Percentiles rank a stretch among this genome's conserved stretches.
Evolutionary conservation across 1,140 invertebrate species (phyloP).

Genomic region (Idris sp.): DNA sequence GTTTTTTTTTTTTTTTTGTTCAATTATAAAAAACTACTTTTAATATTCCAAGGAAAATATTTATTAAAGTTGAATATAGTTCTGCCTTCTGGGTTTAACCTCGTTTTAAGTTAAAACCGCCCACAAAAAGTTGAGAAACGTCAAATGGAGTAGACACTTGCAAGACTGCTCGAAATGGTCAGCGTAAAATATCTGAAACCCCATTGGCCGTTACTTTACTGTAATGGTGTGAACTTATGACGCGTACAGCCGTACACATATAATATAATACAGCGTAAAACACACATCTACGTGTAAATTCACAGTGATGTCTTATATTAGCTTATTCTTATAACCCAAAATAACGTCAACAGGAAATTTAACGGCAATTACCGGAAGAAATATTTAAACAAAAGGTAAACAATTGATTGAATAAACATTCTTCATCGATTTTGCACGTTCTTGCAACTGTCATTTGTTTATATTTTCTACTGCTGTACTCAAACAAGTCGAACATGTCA

Average conservation of each 20-base stretch:
- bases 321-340: slow-evolving; percentile 7
- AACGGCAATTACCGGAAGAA: not conserved
- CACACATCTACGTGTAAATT: slow-evolving; percentile 22
- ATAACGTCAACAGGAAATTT: slow-evolving; percentile 8
- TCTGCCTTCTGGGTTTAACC: too few relatives aligned
- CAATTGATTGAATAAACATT: too few relatives aligned
- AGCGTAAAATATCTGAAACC: slow-evolving; percentile 43
- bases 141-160: slow-evolving; percentile 30
- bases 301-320: not conserved
- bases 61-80: too few relatives aligned
- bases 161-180: slow-evolving; percentile 54
- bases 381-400: slow-evolving; percentile 47
- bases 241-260: slow-evolving; percentile 11
- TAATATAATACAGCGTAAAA: too few relatives aligned
- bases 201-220: slow-evolving; percentile 43
- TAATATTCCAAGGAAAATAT: too few relatives aligned
- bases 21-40: too few relatives aligned
- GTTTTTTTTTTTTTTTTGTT: too few relatives aligned
- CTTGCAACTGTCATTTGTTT: slow-evolving; percentile 6
- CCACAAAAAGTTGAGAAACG: slow-evolving; percentile 59
- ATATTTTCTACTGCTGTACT: slow-evolving; percentile 4
- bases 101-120: slow-evolving; percentile 37
- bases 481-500: slow-evolving; percentile 4
- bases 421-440: too few relatives aligned
- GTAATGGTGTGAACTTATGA: slow-evolving; percentile 31